phyloP scores from a whole-genome alignment of 2,113 vertebrate species.

The Gymnobelideus leadbeateri region DNA sequence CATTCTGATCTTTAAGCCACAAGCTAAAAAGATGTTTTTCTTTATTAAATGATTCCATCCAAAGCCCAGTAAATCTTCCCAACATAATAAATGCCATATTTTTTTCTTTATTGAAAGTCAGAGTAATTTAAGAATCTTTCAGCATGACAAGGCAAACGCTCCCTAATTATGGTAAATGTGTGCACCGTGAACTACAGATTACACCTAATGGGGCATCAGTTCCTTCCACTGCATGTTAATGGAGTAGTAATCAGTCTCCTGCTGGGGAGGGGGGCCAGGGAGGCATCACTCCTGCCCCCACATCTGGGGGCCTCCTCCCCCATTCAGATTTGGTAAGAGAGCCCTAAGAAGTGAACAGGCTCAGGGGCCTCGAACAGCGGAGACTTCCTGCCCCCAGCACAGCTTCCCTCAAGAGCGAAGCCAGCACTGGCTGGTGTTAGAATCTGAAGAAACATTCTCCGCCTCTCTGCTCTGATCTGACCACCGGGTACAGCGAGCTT shows the following conservation, averaged over 20 bases:
- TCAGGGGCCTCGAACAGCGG: background rate
- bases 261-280: accelerated
- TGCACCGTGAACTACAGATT: accelerated
- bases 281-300: accelerated
- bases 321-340: background rate
- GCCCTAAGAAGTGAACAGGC: background rate
- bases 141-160: accelerated
- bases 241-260: too few relatives aligned
- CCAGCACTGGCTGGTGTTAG: background rate
- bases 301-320: background rate
- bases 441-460: background rate
- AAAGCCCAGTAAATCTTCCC: background rate
- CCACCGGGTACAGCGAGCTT: background rate
- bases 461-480: background rate
- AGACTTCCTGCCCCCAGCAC: accelerated
- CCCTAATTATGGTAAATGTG: background rate
- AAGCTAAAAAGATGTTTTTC: background rate
- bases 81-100: background rate
- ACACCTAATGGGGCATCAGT: background rate
- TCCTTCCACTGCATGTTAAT: background rate
- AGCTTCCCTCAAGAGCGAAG: background rate
- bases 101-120: background rate
- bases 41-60: background rate
- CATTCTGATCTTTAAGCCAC: background rate
- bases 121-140: background rate